Evolutionary conservation across 2,113 vertebrate genomes (phyloP).

Genomic region (Hippocampus comes): DNA sequence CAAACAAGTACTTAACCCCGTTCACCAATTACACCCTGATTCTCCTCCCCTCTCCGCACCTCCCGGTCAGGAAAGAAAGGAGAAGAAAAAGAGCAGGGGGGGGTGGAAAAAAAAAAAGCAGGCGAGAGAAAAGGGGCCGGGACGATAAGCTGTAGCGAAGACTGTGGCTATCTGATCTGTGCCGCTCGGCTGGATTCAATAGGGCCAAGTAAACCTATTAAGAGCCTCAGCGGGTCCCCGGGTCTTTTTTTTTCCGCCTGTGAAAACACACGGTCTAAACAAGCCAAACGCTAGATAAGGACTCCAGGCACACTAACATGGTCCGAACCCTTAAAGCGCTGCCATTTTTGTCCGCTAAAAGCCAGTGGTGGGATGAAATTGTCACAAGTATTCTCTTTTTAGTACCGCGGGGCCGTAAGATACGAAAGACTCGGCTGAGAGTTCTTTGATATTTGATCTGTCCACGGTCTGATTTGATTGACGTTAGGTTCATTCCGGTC

Average conservation of each 20-base stretch:
- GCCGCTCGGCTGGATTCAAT: constrained; percentile 88
- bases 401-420: too few relatives aligned
- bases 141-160: constrained; percentile 69
- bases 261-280: constrained; percentile 94
- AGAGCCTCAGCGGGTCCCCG: constrained; percentile 75
- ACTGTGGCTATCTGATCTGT: constrained; percentile 88
- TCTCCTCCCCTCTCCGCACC: constrained; percentile 80
- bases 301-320: constrained; percentile 50
- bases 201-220: constrained; percentile 92
- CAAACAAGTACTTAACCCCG: constrained; percentile 99
- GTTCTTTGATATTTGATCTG: too few relatives aligned
- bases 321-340: neutral
- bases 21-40: constrained; percentile 96
- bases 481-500: too few relatives aligned
- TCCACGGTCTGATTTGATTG: too few relatives aligned
- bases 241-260: constrained; percentile 62
- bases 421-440: too few relatives aligned
- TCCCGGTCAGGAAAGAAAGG: constrained; percentile 75
- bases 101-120: constrained; percentile 12
- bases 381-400: too few relatives aligned
- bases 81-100: constrained; percentile 58
- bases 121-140: constrained; percentile 73
- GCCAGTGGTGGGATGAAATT: neutral
- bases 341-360: neutral
- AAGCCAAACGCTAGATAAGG: constrained; percentile 90